Evolutionary conservation across 1,140 invertebrate species (phyloP).

Genomic region (Ceratina calcarata): DNA sequence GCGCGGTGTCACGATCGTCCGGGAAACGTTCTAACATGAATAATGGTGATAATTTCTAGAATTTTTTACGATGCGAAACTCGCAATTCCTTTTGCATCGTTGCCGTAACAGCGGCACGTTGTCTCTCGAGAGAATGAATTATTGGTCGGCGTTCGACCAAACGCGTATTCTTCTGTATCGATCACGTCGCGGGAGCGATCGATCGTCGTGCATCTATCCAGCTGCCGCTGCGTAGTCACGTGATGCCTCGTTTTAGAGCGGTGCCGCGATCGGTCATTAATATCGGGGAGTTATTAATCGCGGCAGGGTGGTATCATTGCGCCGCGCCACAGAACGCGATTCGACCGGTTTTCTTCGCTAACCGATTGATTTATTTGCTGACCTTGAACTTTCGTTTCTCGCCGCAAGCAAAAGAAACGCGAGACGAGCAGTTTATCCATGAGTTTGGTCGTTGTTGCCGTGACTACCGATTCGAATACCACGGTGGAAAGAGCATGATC

Average conservation of each 20-base stretch:
- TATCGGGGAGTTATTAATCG: constrained; percentile 57
- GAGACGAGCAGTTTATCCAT: constrained; percentile 17
- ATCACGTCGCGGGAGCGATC: constrained; percentile 48
- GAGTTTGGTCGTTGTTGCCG: constrained; percentile 78
- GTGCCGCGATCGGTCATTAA: constrained; percentile 56
- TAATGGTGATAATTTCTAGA: constrained; percentile 24
- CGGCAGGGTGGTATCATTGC: constrained; percentile 53
- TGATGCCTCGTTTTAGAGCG: constrained; percentile 44
- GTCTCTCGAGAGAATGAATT: constrained; percentile 29
- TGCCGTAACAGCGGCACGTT: constrained; percentile 4
- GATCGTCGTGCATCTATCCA: constrained; percentile 42
- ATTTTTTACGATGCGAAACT: constrained; percentile 7
- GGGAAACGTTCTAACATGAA: constrained; percentile 12
- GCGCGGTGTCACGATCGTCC: neutral
- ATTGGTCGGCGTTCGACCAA: constrained; percentile 13
- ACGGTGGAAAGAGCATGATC: neutral
- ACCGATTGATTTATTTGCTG: constrained; percentile 60
- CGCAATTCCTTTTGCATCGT: neutral
- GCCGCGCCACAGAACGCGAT: constrained; percentile 22
- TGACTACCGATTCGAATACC: constrained; percentile 66
- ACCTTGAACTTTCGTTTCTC: constrained; percentile 58
- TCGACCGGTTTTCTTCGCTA: constrained; percentile 42
- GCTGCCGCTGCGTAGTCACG: neutral
- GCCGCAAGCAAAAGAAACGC: constrained; percentile 36
- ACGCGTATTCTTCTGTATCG: constrained; percentile 50